These are phyloP conservation scores for Maccullochella peelii DNA, from an alignment of 2,113 vertebrate genomes.

Conservation along the genomic window DNA sequence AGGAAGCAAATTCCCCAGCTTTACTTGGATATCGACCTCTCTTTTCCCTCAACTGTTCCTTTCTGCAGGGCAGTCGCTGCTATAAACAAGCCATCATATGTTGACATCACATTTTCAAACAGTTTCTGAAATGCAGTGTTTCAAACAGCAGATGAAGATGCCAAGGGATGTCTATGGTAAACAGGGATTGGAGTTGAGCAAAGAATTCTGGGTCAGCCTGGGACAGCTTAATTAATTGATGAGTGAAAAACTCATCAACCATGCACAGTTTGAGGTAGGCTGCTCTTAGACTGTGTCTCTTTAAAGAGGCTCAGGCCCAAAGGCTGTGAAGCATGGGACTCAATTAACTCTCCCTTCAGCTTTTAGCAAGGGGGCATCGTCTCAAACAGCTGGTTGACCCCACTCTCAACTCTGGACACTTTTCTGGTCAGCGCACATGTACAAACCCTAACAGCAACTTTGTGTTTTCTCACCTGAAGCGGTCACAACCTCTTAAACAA, in stretches of 20 bases:
- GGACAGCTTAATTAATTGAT: slow-evolving; percentile 85
- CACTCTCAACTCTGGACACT: slow-evolving; percentile 54
- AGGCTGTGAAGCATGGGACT: slow-evolving; percentile 81
- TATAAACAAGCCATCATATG: slow-evolving; percentile 69
- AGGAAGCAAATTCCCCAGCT: slow-evolving; percentile 74
- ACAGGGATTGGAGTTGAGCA: slow-evolving; percentile 23
- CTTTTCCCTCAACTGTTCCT: slow-evolving; percentile 42
- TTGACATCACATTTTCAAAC: slow-evolving; percentile 69
- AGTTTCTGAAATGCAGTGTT: slow-evolving; percentile 40
- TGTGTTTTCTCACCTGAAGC: slow-evolving; percentile 62
- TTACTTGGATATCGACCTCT: slow-evolving; percentile 62
- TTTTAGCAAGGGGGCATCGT: slow-evolving; percentile 67
- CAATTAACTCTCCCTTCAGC: slow-evolving; percentile 86
- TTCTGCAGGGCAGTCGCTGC: slow-evolving; percentile 57
- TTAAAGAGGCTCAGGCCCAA: slow-evolving; percentile 77
- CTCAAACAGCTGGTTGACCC: slow-evolving; percentile 67
- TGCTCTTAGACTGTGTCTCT: slow-evolving; percentile 53
- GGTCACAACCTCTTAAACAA: slow-evolving; percentile 60
- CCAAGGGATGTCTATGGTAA: slow-evolving; percentile 18
- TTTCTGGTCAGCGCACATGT: slow-evolving; percentile 76
- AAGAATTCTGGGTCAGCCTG: slow-evolving; percentile 60
- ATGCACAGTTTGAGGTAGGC: slow-evolving; percentile 77
- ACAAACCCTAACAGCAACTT: slow-evolving; percentile 53
- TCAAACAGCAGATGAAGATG: slow-evolving; percentile 44
- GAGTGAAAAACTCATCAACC: slow-evolving; percentile 78